Evolutionary conservation across 2,888 invertebrate species (phyloP), one percentile per base, ranked within the genome.

Genomic region (Rhaphigaster nebulosa): DNA sequence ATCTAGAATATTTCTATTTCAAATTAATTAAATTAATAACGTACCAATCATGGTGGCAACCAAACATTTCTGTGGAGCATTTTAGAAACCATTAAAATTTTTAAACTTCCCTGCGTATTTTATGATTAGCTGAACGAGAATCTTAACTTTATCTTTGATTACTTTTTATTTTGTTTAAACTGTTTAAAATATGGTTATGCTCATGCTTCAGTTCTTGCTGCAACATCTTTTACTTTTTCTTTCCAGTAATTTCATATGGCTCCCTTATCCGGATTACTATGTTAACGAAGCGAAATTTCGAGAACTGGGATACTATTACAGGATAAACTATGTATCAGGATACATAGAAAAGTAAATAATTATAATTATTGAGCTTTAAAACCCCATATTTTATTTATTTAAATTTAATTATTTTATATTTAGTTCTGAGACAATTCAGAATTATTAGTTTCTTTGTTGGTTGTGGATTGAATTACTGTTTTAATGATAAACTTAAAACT

Each of bases 191-290:
- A 60, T 23, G 1, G 38, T 76, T 8, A 38, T 76, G 4, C 12
- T 60, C 29, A 60, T n/a, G 12, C 29, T 38, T 84, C 45, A 84
- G 45, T 84, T 45, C 5, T 50, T 84, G 45, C 45, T 84, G 13
- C 84, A 41, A 84, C 45, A n/a, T 38, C 12, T 84, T n/a, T 41
- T 84, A 45, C 41, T 84, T 84, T 80, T 50, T 45, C 26, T 84
- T 84, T 84, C 45, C 84, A 84, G 84, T 84, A 50, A 84, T 45
- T 84, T n/a, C 45, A 45, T 84, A n/a, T 84, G 84, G 45, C 84
- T 84, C 23, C 84, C n/a, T 20, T 41, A 45, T 84, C 45, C 45
- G 84, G 84, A 84, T 84, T 84, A 26, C 84, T 45, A 5, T 84
- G n/a, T 50, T n/a, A n/a, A 45, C 12, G 84, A 45, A 84, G 84